Conservation (phyloP, 53 echinoderm and acorn worm genomes). For the Stichopus horrens region DNA sequence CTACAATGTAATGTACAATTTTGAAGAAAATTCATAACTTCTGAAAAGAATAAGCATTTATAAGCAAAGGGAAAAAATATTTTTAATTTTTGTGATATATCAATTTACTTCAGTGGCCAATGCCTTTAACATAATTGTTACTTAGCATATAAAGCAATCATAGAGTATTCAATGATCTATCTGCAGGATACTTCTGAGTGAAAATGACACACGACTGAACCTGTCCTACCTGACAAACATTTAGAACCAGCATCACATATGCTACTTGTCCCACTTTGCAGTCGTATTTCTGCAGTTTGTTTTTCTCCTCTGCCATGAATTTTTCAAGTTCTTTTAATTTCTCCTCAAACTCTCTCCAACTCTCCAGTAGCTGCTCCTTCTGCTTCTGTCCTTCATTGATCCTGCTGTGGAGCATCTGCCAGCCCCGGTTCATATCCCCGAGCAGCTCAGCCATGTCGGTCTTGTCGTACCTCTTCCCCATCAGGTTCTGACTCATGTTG, state of each 20-base stretch:
- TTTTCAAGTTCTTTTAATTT: constrained; percentile 56
- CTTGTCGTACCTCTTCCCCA: constrained; percentile 81
- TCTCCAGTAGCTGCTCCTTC: constrained; percentile 65
- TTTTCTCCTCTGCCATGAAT: constrained; percentile 70
- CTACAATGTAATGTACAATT: too few species aligned
- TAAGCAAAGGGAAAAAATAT: too few species aligned
- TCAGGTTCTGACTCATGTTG: constrained; percentile 79
- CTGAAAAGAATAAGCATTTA: too few species aligned
- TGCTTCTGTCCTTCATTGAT: constrained; percentile 77
- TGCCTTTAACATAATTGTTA: too few species aligned
- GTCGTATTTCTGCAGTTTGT: constrained; percentile 67
- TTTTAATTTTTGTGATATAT: too few species aligned
- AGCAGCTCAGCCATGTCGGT: constrained; percentile 97
- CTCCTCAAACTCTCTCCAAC: constrained; percentile 77
- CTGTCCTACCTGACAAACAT: constrained; percentile 75
- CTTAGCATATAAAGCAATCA: too few species aligned
- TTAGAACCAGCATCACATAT: constrained; percentile 67
- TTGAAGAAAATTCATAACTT: too few species aligned
- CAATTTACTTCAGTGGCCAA: too few species aligned
- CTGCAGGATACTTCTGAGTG: too few species aligned
- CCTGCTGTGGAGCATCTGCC: constrained; percentile 74
- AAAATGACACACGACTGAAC: too few species aligned
- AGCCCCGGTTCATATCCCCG: constrained; percentile 83
- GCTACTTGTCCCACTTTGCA: constrained; percentile 81
- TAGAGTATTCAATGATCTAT: too few species aligned